Conservation (phyloP, 2,888 invertebrate species). For the Dynastes grantii region DNA sequence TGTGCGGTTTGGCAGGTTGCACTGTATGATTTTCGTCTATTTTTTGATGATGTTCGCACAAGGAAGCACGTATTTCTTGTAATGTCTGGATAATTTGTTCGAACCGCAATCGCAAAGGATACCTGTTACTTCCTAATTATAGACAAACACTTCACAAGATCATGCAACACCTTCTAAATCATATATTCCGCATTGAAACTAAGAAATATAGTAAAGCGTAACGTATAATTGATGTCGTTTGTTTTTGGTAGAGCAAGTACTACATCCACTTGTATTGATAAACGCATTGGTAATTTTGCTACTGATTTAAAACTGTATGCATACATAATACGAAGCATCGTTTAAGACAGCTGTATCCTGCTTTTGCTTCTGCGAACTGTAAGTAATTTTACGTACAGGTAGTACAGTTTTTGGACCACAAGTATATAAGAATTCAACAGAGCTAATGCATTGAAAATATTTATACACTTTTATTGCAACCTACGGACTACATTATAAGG, state of each 20-base stretch:
- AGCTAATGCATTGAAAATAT: too few relatives aligned
- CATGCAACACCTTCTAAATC: constrained; percentile 1
- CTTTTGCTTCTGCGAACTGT: too few relatives aligned
- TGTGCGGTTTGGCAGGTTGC: neutral
- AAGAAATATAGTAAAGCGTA: neutral
- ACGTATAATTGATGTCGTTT: neutral
- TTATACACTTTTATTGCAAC: too few relatives aligned
- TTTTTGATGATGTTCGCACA: neutral
- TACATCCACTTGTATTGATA: neutral
- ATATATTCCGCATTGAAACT: constrained; percentile 2
- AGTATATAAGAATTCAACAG: too few relatives aligned
- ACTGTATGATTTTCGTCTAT: constrained; percentile 1
- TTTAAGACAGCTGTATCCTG: too few relatives aligned
- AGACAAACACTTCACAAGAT: neutral
- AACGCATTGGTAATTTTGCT: neutral
- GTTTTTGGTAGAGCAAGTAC: constrained; percentile 1
- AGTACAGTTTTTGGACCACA: too few relatives aligned
- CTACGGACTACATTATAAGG: too few relatives aligned
- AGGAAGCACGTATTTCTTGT: neutral
- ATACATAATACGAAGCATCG: too few relatives aligned
- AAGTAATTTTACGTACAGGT: too few relatives aligned
- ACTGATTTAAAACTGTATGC: neutral
- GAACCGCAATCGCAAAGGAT: neutral
- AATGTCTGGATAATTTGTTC: neutral
- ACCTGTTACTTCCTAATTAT: constrained; percentile 16